Base-by-base conservation (phyloP, 2,113 vertebrate species). In the Acrocephalus arundinaceus region DNA sequence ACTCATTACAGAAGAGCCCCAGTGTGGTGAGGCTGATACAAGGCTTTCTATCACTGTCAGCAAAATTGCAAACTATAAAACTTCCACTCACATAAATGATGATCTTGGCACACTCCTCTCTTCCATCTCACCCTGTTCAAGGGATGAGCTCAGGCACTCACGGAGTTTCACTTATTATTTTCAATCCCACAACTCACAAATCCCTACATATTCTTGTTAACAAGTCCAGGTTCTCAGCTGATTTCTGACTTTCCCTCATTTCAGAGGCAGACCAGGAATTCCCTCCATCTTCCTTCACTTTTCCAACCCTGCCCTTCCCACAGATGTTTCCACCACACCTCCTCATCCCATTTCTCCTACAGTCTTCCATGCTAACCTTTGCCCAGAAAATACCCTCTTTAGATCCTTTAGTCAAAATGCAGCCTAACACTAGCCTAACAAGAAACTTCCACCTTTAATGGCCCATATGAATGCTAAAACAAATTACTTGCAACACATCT, bases 11-110 rank as follows among this genome's bases (percentile, higher is more conserved):
- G 49, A 81, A 93, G 76, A 85, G 77, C 39, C 62, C 62, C 58
- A 81, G 85, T 46, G 80, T 77, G 49, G 73, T 7, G 6, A 89
- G 39, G 33, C 41, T 95, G 85, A 96, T 72, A 61, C 63, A 67
- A 86, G 25, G 63, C 52, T 86, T 95, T 97, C 89, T 96, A 63
- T 96, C 93, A 93, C 55, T 96, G 87, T 95, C 93, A 95, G 89
- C 75, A 95, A 94, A 95, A 96, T 75, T 91, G 87, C 67, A 83
- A 88, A 81, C 63, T 77, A 51, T 93, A 88, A 96, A 94, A 96
- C 68, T 83, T 96, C 41, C 0, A 0, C 78, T 84, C 49, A 90
- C 55, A 88, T 82, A 93, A 97, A 58, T 28, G 4, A 97, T 85
- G 70, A 39, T 78, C 83, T 92, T 91, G 73, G 93, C 84, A 92